A percentile compares a stretch with the other conserved stretches of the same genome.
Conservation (phyloP, 2,888 invertebrate species). For the Odontocerum albicorne region DNA sequence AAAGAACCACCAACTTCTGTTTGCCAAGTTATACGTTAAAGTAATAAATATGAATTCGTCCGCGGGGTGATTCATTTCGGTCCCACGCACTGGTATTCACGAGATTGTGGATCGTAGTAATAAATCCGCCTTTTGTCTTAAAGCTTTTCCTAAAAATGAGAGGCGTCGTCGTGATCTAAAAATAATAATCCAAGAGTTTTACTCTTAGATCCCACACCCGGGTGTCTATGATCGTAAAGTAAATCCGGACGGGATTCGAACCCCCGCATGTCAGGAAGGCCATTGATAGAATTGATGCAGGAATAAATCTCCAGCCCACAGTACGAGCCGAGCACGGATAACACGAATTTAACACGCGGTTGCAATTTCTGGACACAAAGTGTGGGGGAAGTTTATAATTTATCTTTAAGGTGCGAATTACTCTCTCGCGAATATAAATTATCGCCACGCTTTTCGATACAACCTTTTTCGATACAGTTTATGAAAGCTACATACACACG, state of each 20-base stretch:
- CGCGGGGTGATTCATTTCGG: constrained; percentile 5
- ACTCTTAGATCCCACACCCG: constrained; percentile 14
- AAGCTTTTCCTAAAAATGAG: constrained; percentile 14
- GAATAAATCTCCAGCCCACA: constrained; percentile 24
- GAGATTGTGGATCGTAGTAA: neutral
- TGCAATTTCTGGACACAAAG: constrained; percentile 22
- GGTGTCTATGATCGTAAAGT: constrained; percentile 21
- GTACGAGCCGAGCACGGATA: constrained; percentile 12
- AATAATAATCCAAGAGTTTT: too few species aligned
- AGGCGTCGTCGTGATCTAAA: constrained; percentile 8
- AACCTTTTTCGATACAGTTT: too few species aligned
- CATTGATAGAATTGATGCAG: constrained; percentile 24
- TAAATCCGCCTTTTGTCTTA: constrained; percentile 18
- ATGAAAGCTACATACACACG: too few species aligned
- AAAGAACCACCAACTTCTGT: too few species aligned
- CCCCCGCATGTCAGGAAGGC: constrained; percentile 25
- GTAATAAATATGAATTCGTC: too few species aligned
- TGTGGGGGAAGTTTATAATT: constrained; percentile 18
- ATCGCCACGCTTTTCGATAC: too few species aligned
- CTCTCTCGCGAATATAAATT: too few species aligned
- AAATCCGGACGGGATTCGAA: constrained; percentile 1
- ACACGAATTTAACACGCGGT: constrained; percentile 23
- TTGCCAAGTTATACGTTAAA: too few species aligned
- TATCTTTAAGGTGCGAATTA: too few species aligned
- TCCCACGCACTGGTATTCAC: neutral